Evolutionary conservation across 2,797 vertebrate species (phyloP).

Genomic region (Ceryle rudis): DNA sequence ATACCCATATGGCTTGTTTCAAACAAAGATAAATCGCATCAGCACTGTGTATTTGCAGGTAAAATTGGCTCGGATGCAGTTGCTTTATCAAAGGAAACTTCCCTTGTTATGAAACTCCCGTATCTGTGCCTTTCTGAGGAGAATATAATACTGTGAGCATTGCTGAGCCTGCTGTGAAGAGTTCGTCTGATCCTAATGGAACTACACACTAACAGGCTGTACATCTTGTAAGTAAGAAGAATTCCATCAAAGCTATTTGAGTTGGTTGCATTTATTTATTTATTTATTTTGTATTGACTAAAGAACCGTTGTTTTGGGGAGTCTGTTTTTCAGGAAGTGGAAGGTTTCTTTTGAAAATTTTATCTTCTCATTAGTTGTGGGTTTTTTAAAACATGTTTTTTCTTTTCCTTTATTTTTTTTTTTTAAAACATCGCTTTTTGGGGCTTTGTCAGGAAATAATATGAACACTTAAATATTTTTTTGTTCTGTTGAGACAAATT

Average conservation of each 20-base stretch:
- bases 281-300: not conserved
- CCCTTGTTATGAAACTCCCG: not conserved
- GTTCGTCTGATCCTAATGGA: not conserved
- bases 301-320: not conserved
- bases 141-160: not conserved
- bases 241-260: not conserved
- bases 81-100: not conserved
- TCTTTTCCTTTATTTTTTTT: not conserved
- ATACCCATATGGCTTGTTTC: not conserved
- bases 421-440: not conserved
- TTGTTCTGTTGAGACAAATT: not conserved
- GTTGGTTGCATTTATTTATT: not conserved
- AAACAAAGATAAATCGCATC: conserved; percentile 6
- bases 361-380: not conserved
- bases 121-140: not conserved
- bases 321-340: not conserved
- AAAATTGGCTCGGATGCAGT: not conserved
- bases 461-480: not conserved
- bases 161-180: not conserved
- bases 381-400: not conserved
- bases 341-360: not conserved
- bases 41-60: not conserved
- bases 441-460: not conserved
- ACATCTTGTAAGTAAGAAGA: not conserved
- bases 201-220: not conserved